Percentiles rank a stretch among this genome's conserved stretches.
phyloP scores from a whole-genome alignment of 2,797 vertebrate species.

The Chaenodraco wilsoni region DNA sequence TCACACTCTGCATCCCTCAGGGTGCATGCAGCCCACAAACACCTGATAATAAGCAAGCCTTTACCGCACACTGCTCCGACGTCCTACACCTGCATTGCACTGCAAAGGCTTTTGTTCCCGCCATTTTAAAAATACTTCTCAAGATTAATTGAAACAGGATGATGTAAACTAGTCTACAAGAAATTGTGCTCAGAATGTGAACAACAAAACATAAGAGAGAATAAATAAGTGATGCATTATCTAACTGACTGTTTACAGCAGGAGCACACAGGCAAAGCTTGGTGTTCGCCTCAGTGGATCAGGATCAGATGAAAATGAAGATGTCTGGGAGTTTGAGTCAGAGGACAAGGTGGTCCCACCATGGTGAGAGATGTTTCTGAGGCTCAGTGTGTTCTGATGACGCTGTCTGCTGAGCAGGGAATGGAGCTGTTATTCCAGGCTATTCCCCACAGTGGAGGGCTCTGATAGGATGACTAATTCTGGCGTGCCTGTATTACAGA shows the following conservation, averaged over 20 bases:
- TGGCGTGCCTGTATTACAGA: slow-evolving; percentile 22
- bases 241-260: slow-evolving; percentile 31
- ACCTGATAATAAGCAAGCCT: slow-evolving; percentile 50
- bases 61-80: slow-evolving; percentile 6
- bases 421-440: slow-evolving; percentile 62
- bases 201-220: slow-evolving; percentile 28
- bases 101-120: slow-evolving; percentile 32
- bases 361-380: slow-evolving; percentile 59
- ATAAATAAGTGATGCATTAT: slow-evolving; percentile 38
- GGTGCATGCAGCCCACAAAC: slow-evolving; percentile 58
- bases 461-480: slow-evolving; percentile 57
- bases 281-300: slow-evolving; percentile 58
- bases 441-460: slow-evolving; percentile 57
- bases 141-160: slow-evolving; percentile 33
- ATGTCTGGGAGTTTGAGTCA: slow-evolving; percentile 70
- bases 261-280: slow-evolving; percentile 40
- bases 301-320: slow-evolving; percentile 61
- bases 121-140: slow-evolving; percentile 35
- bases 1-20: slow-evolving; percentile 50
- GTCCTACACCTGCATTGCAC: slow-evolving; percentile 36
- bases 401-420: slow-evolving; percentile 49
- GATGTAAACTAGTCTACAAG: slow-evolving; percentile 30
- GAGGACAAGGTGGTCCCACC: slow-evolving; percentile 68
- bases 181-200: slow-evolving; percentile 9
- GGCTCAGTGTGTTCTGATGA: slow-evolving; percentile 59